phyloP scores from a whole-genome alignment of 2,888 invertebrate species.

The Theretra japonica region DNA sequence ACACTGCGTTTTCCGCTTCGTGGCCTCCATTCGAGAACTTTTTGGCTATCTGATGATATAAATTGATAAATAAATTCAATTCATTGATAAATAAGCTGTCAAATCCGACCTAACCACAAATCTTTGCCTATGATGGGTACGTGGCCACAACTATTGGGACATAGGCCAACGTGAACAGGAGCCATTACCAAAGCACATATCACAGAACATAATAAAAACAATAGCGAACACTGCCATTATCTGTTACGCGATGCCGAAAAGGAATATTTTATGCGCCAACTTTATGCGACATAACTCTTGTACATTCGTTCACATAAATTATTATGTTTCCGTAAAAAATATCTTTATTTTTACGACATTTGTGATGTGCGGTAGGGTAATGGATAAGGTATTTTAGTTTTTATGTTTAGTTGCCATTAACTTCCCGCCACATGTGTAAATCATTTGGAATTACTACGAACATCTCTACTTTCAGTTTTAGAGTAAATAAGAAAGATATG shows the following conservation, averaged over 20 bases:
- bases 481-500: no score
- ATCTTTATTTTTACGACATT: slow-evolving; percentile 22
- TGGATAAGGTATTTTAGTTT: slow-evolving; percentile 9
- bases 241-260: slow-evolving; percentile 20
- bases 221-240: background rate
- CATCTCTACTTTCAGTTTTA: background rate
- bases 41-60: no score
- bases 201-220: slow-evolving; percentile 7
- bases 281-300: slow-evolving; percentile 26
- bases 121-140: no score
- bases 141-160: no score
- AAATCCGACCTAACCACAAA: no score
- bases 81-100: no score
- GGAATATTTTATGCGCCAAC: slow-evolving; percentile 27
- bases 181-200: background rate
- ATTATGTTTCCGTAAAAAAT: slow-evolving; percentile 28
- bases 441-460: background rate
- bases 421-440: background rate
- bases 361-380: slow-evolving; percentile 2
- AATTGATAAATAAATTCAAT: no score
- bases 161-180: no score
- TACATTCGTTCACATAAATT: slow-evolving; percentile 26
- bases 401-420: background rate
- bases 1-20: no score
- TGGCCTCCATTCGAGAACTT: no score